phyloP scores from a whole-genome alignment of 2,113 vertebrate genomes.

The Smithornis capensis region DNA sequence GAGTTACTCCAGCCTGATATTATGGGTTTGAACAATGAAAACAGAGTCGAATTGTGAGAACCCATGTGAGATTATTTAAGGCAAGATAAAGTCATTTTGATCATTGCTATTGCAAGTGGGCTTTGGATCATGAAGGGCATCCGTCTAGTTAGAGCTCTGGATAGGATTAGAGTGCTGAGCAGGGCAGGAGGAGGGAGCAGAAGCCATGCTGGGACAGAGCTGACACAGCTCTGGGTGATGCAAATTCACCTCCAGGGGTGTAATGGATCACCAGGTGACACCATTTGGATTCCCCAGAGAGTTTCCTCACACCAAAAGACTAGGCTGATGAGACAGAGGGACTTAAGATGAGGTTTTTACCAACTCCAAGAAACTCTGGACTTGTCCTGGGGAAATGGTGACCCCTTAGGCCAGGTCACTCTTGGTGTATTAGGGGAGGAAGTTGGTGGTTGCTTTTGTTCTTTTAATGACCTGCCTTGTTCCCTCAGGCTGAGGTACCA shows the following conservation, averaged over 20 bases:
- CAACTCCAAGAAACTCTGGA: neutral
- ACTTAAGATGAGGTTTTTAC: neutral
- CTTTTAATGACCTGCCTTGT: neutral
- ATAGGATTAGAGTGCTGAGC: neutral
- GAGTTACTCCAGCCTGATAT: neutral
- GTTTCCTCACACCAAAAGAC: neutral
- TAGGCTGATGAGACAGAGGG: neutral
- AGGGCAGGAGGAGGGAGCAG: neutral
- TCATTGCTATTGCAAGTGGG: slow-evolving; percentile 29
- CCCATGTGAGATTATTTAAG: slow-evolving; percentile 68
- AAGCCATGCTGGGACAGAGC: neutral
- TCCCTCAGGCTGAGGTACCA: neutral
- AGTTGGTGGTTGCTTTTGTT: neutral
- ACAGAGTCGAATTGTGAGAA: slow-evolving; percentile 46
- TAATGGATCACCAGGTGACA: neutral
- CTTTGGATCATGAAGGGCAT: slow-evolving; percentile 36
- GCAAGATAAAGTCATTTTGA: slow-evolving; percentile 61
- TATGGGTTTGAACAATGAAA: slow-evolving; percentile 46
- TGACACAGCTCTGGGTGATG: neutral
- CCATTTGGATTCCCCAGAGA: rapidly evolving
- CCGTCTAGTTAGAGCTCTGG: neutral
- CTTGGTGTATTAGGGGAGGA: neutral
- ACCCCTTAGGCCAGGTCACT: neutral
- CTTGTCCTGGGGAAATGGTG: neutral
- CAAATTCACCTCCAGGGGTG: neutral